A percentile compares a stretch with the other conserved stretches of the same genome.
phyloP scores from a whole-genome alignment of 2,797 vertebrate species.

The Ctenopoma kingsleyae region DNA sequence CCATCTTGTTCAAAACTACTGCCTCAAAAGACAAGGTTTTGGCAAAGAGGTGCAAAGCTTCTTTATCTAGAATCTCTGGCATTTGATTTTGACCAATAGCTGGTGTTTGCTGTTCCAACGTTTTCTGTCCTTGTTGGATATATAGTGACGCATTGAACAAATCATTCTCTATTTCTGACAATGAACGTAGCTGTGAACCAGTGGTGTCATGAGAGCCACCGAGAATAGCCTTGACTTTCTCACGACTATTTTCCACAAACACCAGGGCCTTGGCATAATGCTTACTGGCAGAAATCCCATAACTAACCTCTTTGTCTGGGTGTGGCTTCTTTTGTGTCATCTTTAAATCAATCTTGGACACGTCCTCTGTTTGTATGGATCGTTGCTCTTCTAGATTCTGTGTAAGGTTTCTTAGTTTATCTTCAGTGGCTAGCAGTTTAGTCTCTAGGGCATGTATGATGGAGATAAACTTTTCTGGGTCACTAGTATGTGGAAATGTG shows the following conservation, averaged over 20 bases:
- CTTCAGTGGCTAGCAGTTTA: slow-evolving; percentile 92
- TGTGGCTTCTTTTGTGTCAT: slow-evolving; percentile 73
- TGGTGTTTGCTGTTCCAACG: slow-evolving; percentile 56
- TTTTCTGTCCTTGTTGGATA: slow-evolving; percentile 76
- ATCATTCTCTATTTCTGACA: slow-evolving; percentile 82
- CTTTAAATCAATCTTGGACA: slow-evolving; percentile 77
- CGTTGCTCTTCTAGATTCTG: slow-evolving; percentile 89
- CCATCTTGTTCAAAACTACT: slow-evolving; percentile 91
- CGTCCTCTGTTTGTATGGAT: slow-evolving; percentile 77
- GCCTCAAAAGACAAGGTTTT: slow-evolving; percentile 92
- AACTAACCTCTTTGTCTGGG: slow-evolving; percentile 66
- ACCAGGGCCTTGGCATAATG: slow-evolving; percentile 87
- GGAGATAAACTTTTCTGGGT: slow-evolving; percentile 92
- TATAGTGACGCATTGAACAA: slow-evolving; percentile 79
- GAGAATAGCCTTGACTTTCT: slow-evolving; percentile 87
- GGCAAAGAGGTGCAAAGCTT: slow-evolving; percentile 87
- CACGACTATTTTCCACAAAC: slow-evolving; percentile 89
- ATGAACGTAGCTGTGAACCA: slow-evolving; percentile 71
- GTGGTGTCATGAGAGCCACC: slow-evolving; percentile 65
- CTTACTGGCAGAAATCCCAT: slow-evolving; percentile 73
- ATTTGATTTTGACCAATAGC: slow-evolving; percentile 39
- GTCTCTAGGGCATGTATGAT: slow-evolving; percentile 94
- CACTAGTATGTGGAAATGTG: slow-evolving; percentile 80
- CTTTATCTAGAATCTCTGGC: slow-evolving; percentile 67
- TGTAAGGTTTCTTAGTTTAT: slow-evolving; percentile 92